Conservation (phyloP, 2,888 invertebrate genomes). For the Pediacus dermestoides region DNA sequence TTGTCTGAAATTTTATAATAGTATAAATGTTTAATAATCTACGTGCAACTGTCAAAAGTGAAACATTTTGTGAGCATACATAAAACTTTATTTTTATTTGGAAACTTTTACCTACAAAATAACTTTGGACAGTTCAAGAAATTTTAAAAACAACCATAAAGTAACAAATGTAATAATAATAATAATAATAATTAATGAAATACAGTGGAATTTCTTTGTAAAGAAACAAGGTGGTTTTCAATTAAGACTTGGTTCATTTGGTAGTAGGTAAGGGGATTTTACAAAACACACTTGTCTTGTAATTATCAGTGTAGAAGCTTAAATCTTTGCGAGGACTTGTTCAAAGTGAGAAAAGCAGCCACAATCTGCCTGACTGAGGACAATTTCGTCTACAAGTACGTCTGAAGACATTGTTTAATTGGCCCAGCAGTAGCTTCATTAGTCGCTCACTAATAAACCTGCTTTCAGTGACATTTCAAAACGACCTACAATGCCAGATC, state of each 20-base stretch:
- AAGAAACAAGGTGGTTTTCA: slow-evolving; percentile 17
- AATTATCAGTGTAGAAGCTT: slow-evolving; percentile 22
- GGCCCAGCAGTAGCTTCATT: slow-evolving; percentile 26
- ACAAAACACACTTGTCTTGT: slow-evolving; percentile 17
- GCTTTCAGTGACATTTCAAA: slow-evolving; percentile 21
- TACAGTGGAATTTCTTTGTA: slow-evolving; percentile 13
- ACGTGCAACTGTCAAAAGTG: no score
- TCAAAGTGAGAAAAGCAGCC: slow-evolving; percentile 25
- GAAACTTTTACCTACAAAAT: no score
- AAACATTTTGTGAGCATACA: no score
- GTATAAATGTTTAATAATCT: no score
- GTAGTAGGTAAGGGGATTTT: slow-evolving; percentile 7
- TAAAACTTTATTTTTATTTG: no score
- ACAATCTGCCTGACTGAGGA: slow-evolving; percentile 15
- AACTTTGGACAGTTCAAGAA: no score
- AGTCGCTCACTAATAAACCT: slow-evolving; percentile 24
- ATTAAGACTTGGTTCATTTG: slow-evolving; percentile 18
- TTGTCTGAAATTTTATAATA: no score
- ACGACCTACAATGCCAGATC: slow-evolving; percentile 10
- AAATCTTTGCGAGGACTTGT: slow-evolving; percentile 25
- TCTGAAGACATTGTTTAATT: slow-evolving; percentile 26
- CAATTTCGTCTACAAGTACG: slow-evolving; percentile 18
- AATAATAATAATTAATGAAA: slow-evolving; percentile 9
- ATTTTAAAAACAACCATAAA: no score
- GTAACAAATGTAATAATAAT: neutral